These are phyloP conservation scores for Calephelis virginiensis DNA, from an alignment of 1,140 invertebrate species.

Conservation along the genomic window DNA sequence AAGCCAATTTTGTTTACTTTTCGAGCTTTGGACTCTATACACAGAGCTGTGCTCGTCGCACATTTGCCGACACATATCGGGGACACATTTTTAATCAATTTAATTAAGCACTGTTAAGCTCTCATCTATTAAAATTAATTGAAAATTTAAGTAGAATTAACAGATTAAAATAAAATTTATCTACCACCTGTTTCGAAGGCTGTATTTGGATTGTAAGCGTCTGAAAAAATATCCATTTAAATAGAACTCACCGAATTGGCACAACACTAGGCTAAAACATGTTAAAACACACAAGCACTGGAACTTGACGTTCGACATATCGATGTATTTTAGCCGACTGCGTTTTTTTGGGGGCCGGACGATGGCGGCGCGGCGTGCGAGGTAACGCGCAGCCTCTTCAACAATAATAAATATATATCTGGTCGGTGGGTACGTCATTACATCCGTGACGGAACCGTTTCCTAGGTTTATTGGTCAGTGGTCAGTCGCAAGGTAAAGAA, in stretches of 20 bases:
- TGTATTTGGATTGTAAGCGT: not conserved
- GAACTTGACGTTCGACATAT: not conserved
- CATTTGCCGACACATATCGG: too few relatives aligned
- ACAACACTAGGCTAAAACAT: conserved; percentile 40
- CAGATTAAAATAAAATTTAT: too few relatives aligned
- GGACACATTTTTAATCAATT: too few relatives aligned
- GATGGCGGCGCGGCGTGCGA: not conserved
- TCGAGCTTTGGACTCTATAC: too few relatives aligned
- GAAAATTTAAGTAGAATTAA: too few relatives aligned
- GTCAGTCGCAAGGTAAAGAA: not conserved
- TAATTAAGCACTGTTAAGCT: too few relatives aligned
- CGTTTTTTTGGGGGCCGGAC: not conserved
- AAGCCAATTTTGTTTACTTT: too few relatives aligned
- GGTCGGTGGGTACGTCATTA: not conserved
- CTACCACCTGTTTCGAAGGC: too few relatives aligned
- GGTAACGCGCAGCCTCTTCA: not conserved
- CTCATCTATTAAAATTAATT: too few relatives aligned
- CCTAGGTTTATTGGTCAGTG: conserved; percentile 25
- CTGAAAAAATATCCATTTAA: not conserved
- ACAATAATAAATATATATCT: not conserved
- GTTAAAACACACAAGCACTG: conserved; percentile 40
- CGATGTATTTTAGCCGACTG: not conserved
- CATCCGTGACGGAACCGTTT: conserved; percentile 24
- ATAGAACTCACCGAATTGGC: conserved; percentile 52
- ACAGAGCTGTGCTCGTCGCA: too few relatives aligned